A percentile compares a stretch with the other conserved stretches of the same genome.
Conservation (phyloP, 2,797 vertebrate species). For the Apodemus agrarius region DNA sequence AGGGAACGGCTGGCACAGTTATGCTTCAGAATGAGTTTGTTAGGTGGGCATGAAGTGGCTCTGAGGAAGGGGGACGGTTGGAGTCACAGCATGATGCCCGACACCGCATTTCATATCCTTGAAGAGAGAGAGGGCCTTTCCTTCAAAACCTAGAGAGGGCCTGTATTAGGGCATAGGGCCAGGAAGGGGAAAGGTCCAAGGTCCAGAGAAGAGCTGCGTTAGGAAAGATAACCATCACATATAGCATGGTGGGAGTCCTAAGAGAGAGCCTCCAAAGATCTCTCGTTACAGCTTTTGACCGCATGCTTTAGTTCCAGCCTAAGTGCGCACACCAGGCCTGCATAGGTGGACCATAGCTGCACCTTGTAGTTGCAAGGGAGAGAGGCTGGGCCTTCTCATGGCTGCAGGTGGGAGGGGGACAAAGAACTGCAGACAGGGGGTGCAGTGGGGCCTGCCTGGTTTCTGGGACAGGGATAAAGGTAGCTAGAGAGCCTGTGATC, state of each 20-base stretch:
- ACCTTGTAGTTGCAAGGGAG: background rate
- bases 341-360: too few species aligned
- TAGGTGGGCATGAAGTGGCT: background rate
- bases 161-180: background rate
- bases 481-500: background rate
- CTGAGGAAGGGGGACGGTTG: too few species aligned
- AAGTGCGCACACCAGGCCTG: background rate
- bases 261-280: background rate
- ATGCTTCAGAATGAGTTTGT: background rate
- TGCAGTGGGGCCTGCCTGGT: background rate
- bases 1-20: background rate
- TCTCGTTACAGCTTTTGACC: background rate
- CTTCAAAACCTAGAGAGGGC: background rate
- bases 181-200: too few species aligned
- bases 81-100: background rate
- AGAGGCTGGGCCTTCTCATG: background rate
- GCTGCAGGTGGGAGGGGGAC: background rate
- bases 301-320: background rate
- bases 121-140: background rate
- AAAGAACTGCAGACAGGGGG: background rate
- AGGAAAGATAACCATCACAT: background rate
- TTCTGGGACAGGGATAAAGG: background rate
- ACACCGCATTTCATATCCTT: too few species aligned
- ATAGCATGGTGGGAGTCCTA: background rate
- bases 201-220: background rate